Percentiles rank a stretch among this genome's conserved stretches.
Conservation (phyloP, 35 echinoderm and acorn worm genomes). For the Apostichopus japonicus region DNA sequence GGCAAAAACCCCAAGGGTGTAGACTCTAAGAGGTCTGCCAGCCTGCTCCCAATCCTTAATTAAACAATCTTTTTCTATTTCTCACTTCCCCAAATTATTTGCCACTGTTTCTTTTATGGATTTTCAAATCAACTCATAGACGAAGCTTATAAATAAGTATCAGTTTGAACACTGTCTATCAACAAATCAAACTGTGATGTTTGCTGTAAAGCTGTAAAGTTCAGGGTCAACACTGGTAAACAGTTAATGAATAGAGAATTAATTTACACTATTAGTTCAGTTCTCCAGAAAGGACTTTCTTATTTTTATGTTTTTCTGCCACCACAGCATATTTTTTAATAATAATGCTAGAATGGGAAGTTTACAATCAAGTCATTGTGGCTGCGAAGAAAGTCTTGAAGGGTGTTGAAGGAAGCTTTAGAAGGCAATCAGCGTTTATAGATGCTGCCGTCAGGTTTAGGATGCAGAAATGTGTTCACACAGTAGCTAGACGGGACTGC, state of each 20-base stretch:
- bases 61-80: neutral
- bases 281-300: too few species aligned
- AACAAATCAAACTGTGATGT: neutral
- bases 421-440: too few species aligned
- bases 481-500: too few species aligned
- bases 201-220: neutral
- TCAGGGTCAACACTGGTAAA: constrained; percentile 1
- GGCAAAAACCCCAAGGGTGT: neutral
- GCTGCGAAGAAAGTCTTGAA: too few species aligned
- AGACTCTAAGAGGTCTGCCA: neutral
- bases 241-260: neutral
- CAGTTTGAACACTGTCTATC: neutral
- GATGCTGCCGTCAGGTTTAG: too few species aligned
- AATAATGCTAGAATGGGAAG: too few species aligned
- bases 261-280: too few species aligned
- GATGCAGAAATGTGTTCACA: too few species aligned
- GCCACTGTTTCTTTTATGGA: neutral
- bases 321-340: too few species aligned
- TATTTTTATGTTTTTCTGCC: too few species aligned
- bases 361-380: too few species aligned
- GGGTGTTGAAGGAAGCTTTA: too few species aligned
- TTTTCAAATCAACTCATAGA: neutral
- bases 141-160: neutral
- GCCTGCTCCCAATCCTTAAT: neutral
- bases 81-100: neutral